Evolutionary conservation across 2,888 invertebrate genomes (phyloP), one percentile per base, ranked within the genome.

Genomic region (Iphiclides podalirius): DNA sequence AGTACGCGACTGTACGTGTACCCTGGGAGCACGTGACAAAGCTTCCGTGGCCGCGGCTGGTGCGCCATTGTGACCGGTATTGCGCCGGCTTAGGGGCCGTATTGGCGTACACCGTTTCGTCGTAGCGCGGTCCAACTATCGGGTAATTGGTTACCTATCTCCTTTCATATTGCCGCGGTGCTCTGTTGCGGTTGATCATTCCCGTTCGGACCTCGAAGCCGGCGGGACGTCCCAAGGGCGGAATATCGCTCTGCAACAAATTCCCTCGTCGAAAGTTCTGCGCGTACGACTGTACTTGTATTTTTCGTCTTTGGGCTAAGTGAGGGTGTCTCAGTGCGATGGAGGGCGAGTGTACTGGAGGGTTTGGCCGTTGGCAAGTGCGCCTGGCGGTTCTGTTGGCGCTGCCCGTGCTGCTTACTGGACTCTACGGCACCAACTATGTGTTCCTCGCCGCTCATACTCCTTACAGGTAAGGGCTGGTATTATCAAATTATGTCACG

Each of bases 381-480:
- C 73, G 84, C 54, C 70, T 85, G 68, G 83, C 84, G 62, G 60
- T 66, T 63, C 73, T 86, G 64, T 75, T 86, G 70, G 83, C 85
- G 58, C 66, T 91, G 66, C 83, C 81, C 14, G 81, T 82, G 67
- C 64, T 82, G 71, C 76, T 83, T 28, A 85, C 85, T 4, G 83
- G 86, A 49, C 75, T 82, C 46, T 86, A 85, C 66, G 78, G 81
- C 33, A 82, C 85, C 67, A 87, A 86, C 75, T 87, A 87, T 61
- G 86, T 87, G 57, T 87, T 87, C 70, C 75, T 87, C 1, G 87
- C 87, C 0, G 84, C 77, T 1, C 73, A 75, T 33, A 76, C 79
- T 4, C 73, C 75, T 1, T 75, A 82, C 76, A 85, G 87, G 87
- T 87, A 53, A 57, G 4, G 12, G 16, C 9, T 4, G n/a, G 8